These are phyloP conservation scores for Dascillus cervinus DNA, from an alignment of 2,888 invertebrate genomes.

Conservation along the genomic window DNA sequence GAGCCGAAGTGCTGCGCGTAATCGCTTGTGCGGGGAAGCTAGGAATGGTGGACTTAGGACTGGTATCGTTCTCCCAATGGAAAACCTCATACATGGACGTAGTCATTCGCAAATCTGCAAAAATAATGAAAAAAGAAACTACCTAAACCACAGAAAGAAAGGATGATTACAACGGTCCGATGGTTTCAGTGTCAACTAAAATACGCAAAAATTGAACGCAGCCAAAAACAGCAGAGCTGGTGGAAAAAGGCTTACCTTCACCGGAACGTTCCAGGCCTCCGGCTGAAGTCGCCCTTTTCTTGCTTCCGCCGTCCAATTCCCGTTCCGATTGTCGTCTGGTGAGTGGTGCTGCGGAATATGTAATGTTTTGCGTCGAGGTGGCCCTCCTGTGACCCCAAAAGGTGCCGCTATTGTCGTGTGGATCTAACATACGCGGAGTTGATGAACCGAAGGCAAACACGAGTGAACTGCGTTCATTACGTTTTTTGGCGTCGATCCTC, in stretches of 20 bases:
- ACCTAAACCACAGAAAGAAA: constrained; percentile 10
- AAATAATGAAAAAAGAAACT: constrained; percentile 11
- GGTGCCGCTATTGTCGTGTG: constrained; percentile 67
- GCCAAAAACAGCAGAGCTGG: constrained; percentile 1
- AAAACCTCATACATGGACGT: constrained; percentile 64
- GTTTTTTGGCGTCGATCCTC: constrained; percentile 65
- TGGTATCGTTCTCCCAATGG: constrained; percentile 13
- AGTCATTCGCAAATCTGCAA: constrained; percentile 57
- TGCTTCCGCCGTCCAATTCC: constrained; percentile 64
- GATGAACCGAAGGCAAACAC: constrained; percentile 90
- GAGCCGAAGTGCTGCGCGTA: constrained; percentile 19
- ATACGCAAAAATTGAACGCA: not conserved
- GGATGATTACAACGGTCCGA: no score
- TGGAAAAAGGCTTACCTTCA: constrained; percentile 45
- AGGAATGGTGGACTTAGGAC: constrained; percentile 13
- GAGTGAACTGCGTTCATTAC: constrained; percentile 64
- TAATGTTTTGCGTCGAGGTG: constrained; percentile 85
- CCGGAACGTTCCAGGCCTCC: constrained; percentile 60
- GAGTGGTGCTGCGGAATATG: constrained; percentile 60
- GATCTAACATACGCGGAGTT: constrained; percentile 79
- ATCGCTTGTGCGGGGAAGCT: constrained; percentile 15
- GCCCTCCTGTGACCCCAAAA: constrained; percentile 86
- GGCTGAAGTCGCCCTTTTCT: constrained; percentile 70
- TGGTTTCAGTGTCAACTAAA: no score
- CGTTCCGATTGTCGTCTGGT: constrained; percentile 80